phyloP scores from a whole-genome alignment of 2,113 vertebrate genomes.

The Andinoacara biseriatus region DNA sequence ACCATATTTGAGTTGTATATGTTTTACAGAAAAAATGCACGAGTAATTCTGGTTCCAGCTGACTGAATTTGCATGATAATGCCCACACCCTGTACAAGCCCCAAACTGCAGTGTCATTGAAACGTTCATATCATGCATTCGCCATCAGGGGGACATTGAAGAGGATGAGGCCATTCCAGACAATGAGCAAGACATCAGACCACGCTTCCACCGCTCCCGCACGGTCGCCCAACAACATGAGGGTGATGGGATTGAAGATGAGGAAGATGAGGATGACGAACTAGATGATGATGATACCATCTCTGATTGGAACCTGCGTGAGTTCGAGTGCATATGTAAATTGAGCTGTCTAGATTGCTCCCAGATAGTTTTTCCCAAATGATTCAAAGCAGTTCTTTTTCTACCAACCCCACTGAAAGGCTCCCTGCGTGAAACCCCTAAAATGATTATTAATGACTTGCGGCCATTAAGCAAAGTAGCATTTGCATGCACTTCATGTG shows the following conservation, averaged over 20 bases:
- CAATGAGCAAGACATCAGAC: slow-evolving; percentile 95
- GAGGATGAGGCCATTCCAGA: slow-evolving; percentile 96
- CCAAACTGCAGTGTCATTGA: background rate
- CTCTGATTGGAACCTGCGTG: slow-evolving; percentile 98
- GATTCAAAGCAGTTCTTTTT: background rate
- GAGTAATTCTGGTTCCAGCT: background rate
- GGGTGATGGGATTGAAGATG: slow-evolving; percentile 90
- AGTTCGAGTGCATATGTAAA: slow-evolving; percentile 58
- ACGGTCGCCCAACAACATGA: slow-evolving; percentile 96
- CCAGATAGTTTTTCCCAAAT: background rate
- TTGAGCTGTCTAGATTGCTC: background rate
- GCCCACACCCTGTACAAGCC: background rate
- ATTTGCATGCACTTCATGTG: no score
- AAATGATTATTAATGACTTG: no score
- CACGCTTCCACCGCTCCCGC: slow-evolving; percentile 94
- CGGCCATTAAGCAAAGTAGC: no score
- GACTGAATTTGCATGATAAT: background rate
- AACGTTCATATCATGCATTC: background rate
- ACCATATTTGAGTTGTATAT: background rate
- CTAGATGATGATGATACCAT: slow-evolving; percentile 95
- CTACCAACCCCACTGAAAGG: background rate
- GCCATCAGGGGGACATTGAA: slow-evolving; percentile 90
- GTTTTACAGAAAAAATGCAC: background rate
- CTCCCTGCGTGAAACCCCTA: background rate
- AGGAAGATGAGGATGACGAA: slow-evolving; percentile 91